A percentile compares a stretch with the other conserved stretches of the same genome.
phyloP scores from a whole-genome alignment of 2,888 invertebrate genomes.

The Eilema griseolum region DNA sequence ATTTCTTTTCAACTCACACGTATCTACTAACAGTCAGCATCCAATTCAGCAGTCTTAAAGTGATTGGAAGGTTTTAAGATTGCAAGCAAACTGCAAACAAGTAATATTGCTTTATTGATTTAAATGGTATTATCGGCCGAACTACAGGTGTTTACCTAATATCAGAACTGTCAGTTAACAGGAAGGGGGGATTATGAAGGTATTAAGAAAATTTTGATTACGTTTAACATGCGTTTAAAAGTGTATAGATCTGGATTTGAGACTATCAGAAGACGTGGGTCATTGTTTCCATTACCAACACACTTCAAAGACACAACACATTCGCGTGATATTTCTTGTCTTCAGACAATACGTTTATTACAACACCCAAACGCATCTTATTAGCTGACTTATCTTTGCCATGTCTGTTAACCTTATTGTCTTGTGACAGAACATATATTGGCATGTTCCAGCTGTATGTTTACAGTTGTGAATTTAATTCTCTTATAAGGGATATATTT shows the following conservation, averaged over 20 bases:
- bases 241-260: not conserved
- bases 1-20: too few relatives aligned
- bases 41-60: too few relatives aligned
- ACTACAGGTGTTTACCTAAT: too few relatives aligned
- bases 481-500: conserved; percentile 19
- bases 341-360: conserved; percentile 28
- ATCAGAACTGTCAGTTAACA: too few relatives aligned
- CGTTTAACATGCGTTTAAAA: too few relatives aligned
- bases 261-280: not conserved
- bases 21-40: too few relatives aligned
- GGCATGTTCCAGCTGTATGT: not conserved
- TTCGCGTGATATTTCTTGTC: conserved; percentile 23
- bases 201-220: too few relatives aligned
- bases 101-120: too few relatives aligned
- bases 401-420: not conserved
- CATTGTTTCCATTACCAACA: conserved; percentile 17
- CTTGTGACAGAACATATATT: conserved; percentile 3
- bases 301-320: conserved; percentile 16
- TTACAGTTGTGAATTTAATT: conserved; percentile 3
- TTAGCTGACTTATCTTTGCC: conserved; percentile 12
- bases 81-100: too few relatives aligned
- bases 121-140: too few relatives aligned
- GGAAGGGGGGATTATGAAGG: too few relatives aligned
- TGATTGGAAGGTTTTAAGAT: too few relatives aligned
- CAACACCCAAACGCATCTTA: conserved; percentile 23